Percentiles rank a stretch among this genome's conserved stretches.
Conservation (phyloP, 1,140 invertebrate species). For the Metaphire vulgaris region DNA sequence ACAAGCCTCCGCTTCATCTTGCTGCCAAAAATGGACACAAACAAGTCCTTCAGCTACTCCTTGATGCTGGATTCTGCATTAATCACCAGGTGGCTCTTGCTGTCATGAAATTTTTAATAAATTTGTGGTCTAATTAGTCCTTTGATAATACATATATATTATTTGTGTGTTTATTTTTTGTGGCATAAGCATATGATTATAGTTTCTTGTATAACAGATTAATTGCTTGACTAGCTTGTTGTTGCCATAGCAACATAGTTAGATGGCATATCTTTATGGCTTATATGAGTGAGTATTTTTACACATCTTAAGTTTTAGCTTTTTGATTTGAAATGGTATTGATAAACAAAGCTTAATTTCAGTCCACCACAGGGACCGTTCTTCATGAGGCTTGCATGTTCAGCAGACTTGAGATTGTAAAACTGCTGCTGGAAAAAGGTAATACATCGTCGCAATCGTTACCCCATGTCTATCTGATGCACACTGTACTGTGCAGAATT, state of each 20-base stretch:
- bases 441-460: no score
- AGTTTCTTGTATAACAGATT: no score
- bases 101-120: neutral
- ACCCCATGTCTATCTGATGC: no score
- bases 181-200: no score
- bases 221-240: no score
- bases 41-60: slow-evolving; percentile 72
- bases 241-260: no score
- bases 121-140: neutral
- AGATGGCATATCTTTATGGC: no score
- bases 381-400: slow-evolving; percentile 90
- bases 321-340: no score
- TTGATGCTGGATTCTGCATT: slow-evolving; percentile 78
- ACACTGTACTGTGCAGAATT: neutral
- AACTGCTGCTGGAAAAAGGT: slow-evolving; percentile 65
- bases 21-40: slow-evolving; percentile 88
- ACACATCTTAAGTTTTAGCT: no score
- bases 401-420: slow-evolving; percentile 84
- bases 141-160: neutral
- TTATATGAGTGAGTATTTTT: no score
- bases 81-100: slow-evolving; percentile 57
- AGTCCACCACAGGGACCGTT: slow-evolving; percentile 79
- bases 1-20: slow-evolving; percentile 83
- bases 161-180: no score
- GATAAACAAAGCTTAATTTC: slow-evolving; percentile 54